Conservation (phyloP, 1,140 invertebrate genomes). For the Delia radicum region DNA sequence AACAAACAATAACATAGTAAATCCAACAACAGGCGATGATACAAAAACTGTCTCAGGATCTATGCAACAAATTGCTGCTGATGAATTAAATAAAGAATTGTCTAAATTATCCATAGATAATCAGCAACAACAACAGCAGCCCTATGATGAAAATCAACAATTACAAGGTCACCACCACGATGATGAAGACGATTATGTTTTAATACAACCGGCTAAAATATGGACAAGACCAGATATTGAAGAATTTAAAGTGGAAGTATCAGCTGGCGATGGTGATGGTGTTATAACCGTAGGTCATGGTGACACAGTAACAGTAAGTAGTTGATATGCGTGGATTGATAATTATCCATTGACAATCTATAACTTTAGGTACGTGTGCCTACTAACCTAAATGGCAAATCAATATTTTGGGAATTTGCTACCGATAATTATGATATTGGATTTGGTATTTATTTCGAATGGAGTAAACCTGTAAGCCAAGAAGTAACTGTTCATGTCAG, state of each 20-base stretch:
- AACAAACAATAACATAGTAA: conserved; percentile 29
- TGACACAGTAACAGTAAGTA: conserved; percentile 84
- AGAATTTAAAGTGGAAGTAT: conserved; percentile 88
- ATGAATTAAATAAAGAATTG: conserved; percentile 37
- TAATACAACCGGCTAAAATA: conserved; percentile 82
- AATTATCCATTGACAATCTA: neutral
- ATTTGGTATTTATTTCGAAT: conserved; percentile 98
- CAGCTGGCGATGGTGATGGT: conserved; percentile 89
- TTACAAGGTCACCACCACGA: conserved; percentile 37
- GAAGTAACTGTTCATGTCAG: conserved; percentile 87
- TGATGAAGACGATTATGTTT: conserved; percentile 56
- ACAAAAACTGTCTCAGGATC: conserved; percentile 17
- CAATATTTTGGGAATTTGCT: conserved; percentile 99
- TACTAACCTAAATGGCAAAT: conserved; percentile 90
- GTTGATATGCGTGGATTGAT: neutral
- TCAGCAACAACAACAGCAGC: conserved; percentile 29
- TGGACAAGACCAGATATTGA: conserved; percentile 93
- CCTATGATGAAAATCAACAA: conserved; percentile 25
- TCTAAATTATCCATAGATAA: conserved; percentile 8
- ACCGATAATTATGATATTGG: conserved; percentile 98
- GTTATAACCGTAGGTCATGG: conserved; percentile 89
- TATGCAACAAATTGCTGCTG: neutral
- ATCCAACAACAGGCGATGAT: neutral
- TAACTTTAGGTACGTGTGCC: conserved; percentile 80
- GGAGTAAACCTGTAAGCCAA: conserved; percentile 82